A percentile compares a stretch with the other conserved stretches of the same genome.
phyloP scores from a whole-genome alignment of 2,113 vertebrate species.

The Hippocampus guttulatus region DNA sequence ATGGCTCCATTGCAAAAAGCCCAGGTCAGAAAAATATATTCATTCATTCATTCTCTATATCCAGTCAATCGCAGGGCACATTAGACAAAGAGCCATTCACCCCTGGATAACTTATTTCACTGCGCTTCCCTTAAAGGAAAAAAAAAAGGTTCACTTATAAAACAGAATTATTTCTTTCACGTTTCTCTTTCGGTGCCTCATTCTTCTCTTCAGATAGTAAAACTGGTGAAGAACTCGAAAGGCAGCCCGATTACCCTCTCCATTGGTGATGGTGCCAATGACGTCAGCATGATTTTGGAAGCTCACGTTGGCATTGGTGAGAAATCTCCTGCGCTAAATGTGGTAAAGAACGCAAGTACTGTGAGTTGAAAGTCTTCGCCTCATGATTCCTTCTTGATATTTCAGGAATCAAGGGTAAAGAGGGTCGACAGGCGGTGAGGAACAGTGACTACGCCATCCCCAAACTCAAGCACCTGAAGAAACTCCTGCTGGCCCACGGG shows the following conservation, averaged over 20 bases:
- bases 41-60: not conserved
- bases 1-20: constrained; percentile 98
- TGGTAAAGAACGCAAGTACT: not conserved
- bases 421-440: constrained; percentile 91
- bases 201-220: constrained; percentile 80
- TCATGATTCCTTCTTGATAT: constrained; percentile 13
- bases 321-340: constrained; percentile 26
- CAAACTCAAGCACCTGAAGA: constrained; percentile 94
- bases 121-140: no score
- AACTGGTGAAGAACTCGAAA: constrained; percentile 95
- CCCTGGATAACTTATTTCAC: no score
- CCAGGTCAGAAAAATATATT: constrained; percentile 74
- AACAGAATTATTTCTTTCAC: not conserved
- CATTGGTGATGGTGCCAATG: constrained; percentile 94
- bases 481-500: constrained; percentile 88
- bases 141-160: not conserved
- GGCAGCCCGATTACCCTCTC: constrained; percentile 90
- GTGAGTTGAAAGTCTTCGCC: not conserved
- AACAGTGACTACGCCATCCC: constrained; percentile 98
- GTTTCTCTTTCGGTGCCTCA: not conserved
- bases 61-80: no score
- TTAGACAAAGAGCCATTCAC: no score
- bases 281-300: constrained; percentile 99
- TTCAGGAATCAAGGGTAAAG: constrained; percentile 94
- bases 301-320: constrained; percentile 97